A percentile compares a stretch with the other conserved stretches of the same genome.
Evolutionary conservation across 2,113 vertebrate species (phyloP).

Genomic region (Bufo bufo): DNA sequence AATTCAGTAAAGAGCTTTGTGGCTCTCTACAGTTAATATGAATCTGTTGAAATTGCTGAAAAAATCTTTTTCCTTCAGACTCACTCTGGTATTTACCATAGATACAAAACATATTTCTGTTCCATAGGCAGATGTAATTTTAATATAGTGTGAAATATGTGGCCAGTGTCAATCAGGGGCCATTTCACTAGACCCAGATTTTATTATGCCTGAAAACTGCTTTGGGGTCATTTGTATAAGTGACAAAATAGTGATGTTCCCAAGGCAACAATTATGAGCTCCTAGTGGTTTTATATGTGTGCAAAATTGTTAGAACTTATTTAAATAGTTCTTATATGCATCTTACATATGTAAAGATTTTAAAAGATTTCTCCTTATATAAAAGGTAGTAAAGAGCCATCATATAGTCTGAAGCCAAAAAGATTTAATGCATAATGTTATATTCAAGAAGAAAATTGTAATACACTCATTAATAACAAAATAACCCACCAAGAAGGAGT

Average conservation of each 20-base stretch:
- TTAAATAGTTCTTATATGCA: neutral
- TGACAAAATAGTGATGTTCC: neutral
- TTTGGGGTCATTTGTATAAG: no score
- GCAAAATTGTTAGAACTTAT: neutral
- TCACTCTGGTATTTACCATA: neutral
- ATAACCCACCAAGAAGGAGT: no score
- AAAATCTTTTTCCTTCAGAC: neutral
- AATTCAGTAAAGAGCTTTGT: neutral
- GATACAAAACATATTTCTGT: neutral
- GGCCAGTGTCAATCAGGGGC: neutral
- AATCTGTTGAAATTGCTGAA: neutral
- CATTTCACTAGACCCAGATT: no score
- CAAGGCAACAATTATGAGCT: neutral
- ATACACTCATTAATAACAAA: no score
- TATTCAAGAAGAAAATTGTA: no score
- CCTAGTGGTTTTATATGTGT: neutral
- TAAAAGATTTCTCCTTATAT: no score
- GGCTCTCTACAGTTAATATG: neutral
- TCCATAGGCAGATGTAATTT: neutral
- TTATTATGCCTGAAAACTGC: no score
- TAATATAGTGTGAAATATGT: neutral
- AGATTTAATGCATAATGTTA: no score
- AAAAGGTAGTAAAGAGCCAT: no score
- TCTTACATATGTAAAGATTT: no score
- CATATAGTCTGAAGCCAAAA: no score